Conservation (phyloP, 2,797 vertebrate species). For the Ctenochaetus hawaiiensis region DNA sequence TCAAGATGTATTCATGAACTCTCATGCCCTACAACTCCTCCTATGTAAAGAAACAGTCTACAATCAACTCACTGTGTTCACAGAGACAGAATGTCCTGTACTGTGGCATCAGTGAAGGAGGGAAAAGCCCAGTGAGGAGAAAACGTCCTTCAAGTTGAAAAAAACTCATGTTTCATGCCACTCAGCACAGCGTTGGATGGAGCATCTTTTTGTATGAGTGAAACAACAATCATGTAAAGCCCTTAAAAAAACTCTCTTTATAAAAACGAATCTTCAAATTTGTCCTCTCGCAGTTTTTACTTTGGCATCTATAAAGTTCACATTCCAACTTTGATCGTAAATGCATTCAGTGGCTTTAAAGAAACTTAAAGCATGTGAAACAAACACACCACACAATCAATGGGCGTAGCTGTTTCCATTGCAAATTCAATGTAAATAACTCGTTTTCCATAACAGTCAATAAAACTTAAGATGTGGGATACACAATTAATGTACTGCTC, state of each 20-base stretch:
- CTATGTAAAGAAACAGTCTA: slow-evolving; percentile 33
- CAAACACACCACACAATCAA: neutral
- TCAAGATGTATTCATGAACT: slow-evolving; percentile 25
- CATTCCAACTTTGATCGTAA: slow-evolving; percentile 23
- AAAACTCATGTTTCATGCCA: slow-evolving; percentile 32
- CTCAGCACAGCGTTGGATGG: neutral
- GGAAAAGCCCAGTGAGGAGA: slow-evolving; percentile 16
- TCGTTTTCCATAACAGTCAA: neutral
- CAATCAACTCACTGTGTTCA: slow-evolving; percentile 49
- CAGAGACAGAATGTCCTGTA: slow-evolving; percentile 59
- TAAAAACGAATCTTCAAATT: neutral
- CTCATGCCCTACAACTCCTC: slow-evolving; percentile 13
- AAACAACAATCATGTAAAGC: slow-evolving; percentile 5
- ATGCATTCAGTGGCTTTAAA: slow-evolving; percentile 1
- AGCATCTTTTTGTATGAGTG: neutral
- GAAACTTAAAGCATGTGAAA: neutral
- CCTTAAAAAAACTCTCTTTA: neutral
- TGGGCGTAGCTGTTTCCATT: neutral
- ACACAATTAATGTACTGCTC: neutral
- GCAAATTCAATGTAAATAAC: neutral
- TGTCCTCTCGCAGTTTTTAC: neutral
- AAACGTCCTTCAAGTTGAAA: slow-evolving; percentile 24
- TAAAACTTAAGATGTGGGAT: neutral
- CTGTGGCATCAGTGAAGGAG: slow-evolving; percentile 25
- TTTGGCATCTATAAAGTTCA: slow-evolving; percentile 10